phyloP scores from a whole-genome alignment of 1,140 invertebrate genomes.

The Polypedilum vanderplanki region DNA sequence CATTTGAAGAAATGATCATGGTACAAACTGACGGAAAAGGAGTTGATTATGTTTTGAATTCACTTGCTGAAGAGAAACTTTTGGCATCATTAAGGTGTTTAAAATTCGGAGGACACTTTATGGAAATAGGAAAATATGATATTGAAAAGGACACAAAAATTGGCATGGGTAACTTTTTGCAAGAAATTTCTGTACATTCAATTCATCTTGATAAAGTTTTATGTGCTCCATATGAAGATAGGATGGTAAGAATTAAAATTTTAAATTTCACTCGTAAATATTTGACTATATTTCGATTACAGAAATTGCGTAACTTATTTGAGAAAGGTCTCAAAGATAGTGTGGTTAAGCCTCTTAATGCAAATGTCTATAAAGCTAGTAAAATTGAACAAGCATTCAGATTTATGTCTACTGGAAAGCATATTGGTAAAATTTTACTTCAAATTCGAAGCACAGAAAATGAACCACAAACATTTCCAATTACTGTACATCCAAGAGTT shows the following conservation, averaged over 20 bases:
- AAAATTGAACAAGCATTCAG: slow-evolving; percentile 56
- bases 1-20: slow-evolving; percentile 51
- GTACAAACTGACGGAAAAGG: slow-evolving; percentile 42
- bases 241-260: neutral
- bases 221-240: neutral
- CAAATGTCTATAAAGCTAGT: slow-evolving; percentile 49
- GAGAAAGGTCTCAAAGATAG: slow-evolving; percentile 54
- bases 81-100: slow-evolving; percentile 57
- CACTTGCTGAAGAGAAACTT: slow-evolving; percentile 54
- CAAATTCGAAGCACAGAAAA: slow-evolving; percentile 53
- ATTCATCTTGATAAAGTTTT: slow-evolving; percentile 47
- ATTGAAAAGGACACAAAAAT: slow-evolving; percentile 57
- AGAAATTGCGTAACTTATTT: too few species aligned
- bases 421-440: slow-evolving; percentile 65
- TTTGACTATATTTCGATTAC: too few species aligned
- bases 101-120: slow-evolving; percentile 56
- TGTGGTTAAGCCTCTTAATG: slow-evolving; percentile 50
- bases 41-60: slow-evolving; percentile 58
- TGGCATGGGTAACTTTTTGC: slow-evolving; percentile 55
- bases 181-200: slow-evolving; percentile 40
- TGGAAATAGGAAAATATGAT: slow-evolving; percentile 69
- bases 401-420: slow-evolving; percentile 72
- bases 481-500: neutral
- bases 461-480: neutral
- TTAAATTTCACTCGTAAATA: neutral